These are phyloP conservation scores for Varanus salvator DNA, from an alignment of 2,113 vertebrate species.

Conservation along the genomic window DNA sequence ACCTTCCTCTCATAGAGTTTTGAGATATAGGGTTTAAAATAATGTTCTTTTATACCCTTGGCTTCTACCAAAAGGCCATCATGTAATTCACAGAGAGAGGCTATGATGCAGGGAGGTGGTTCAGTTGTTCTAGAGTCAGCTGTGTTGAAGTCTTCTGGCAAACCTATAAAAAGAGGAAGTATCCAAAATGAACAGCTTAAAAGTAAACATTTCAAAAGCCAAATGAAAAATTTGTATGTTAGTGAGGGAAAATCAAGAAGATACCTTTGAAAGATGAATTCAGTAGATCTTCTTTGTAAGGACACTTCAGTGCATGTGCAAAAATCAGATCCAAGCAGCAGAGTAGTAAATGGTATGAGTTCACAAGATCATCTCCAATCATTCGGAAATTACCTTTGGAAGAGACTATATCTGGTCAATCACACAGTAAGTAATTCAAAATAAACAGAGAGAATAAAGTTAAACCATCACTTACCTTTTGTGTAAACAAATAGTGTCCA, in stretches of 20 bases:
- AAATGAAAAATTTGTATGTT: neutral
- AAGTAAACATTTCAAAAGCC: constrained; percentile 35
- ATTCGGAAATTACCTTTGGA: constrained; percentile 94
- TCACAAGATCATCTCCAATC: constrained; percentile 98
- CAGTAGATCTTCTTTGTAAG: constrained; percentile 90
- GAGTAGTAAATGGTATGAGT: constrained; percentile 98
- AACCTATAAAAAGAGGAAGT: constrained; percentile 66
- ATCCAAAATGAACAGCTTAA: constrained; percentile 6
- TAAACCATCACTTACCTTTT: constrained; percentile 84
- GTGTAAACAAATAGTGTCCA: constrained; percentile 98
- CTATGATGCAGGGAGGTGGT: constrained; percentile 88
- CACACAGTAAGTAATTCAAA: constrained; percentile 18
- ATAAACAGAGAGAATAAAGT: neutral
- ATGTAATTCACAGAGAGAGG: constrained; percentile 89
- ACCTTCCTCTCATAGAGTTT: constrained; percentile 92
- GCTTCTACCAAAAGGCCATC: constrained; percentile 94
- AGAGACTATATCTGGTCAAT: constrained; percentile 58
- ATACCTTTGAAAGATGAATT: constrained; percentile 92
- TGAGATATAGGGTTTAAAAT: constrained; percentile 95
- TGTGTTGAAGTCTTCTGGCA: constrained; percentile 75
- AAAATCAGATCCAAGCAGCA: constrained; percentile 98
- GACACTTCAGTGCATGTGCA: constrained; percentile 89
- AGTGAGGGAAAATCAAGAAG: constrained; percentile 32
- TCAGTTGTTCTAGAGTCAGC: constrained; percentile 67
- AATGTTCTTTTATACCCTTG: constrained; percentile 97